phyloP scores from a whole-genome alignment of 2,888 invertebrate genomes.

The Neria commutata region DNA sequence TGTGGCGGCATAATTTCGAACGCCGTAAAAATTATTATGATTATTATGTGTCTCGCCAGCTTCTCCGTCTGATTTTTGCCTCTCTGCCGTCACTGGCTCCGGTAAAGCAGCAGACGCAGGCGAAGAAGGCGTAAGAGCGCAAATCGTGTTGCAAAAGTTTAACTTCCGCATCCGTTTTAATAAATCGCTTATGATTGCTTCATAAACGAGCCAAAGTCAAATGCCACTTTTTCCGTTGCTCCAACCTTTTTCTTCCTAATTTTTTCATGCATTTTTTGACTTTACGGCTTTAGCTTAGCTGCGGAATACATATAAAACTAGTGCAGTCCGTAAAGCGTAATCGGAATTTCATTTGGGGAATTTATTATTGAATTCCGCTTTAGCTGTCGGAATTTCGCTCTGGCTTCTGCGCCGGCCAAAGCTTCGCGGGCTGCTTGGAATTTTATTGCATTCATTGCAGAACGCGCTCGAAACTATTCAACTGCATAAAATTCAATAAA shows the following conservation, averaged over 20 bases:
- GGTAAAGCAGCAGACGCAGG: neutral
- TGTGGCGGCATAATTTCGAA: neutral
- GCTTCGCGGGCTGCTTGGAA: neutral
- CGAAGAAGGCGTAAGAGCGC: neutral
- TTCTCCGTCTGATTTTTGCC: neutral
- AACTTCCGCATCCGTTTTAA: constrained; percentile 34
- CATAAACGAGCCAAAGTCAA: constrained; percentile 28
- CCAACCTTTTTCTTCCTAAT: neutral
- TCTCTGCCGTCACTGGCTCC: neutral
- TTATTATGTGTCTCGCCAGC: neutral
- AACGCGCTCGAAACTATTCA: too few relatives aligned
- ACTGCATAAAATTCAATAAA: too few relatives aligned
- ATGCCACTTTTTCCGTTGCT: neutral
- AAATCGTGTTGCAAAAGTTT: neutral
- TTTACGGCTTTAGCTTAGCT: neutral
- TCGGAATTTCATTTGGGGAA: neutral
- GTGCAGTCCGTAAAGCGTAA: neutral
- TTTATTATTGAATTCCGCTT: neutral
- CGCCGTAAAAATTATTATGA: neutral
- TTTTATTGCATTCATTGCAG: neutral
- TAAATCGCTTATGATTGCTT: constrained; percentile 48
- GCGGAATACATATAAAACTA: too few relatives aligned
- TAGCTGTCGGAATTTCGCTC: neutral
- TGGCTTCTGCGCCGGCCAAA: neutral
- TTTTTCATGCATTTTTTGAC: too few relatives aligned